phyloP scores from a whole-genome alignment of 1,140 invertebrate genomes.

The Melanaphis sacchari region DNA sequence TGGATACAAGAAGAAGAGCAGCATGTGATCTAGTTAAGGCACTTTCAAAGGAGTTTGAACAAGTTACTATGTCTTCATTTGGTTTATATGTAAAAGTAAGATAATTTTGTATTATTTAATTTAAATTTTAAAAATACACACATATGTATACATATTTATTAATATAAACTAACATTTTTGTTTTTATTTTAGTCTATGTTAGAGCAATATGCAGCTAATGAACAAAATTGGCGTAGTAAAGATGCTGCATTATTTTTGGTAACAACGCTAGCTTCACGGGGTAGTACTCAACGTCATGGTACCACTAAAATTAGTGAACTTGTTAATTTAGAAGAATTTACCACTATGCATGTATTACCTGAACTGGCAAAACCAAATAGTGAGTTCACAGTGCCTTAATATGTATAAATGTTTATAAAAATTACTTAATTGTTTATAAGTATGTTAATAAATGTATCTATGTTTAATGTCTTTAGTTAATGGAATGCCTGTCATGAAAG shows the following conservation, averaged over 20 bases:
- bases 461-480: slow-evolving; percentile 73
- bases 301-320: slow-evolving; percentile 89
- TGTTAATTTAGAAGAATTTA: slow-evolving; percentile 90
- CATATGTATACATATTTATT: neutral
- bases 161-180: neutral
- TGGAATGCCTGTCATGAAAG: slow-evolving; percentile 88
- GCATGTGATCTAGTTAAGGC: slow-evolving; percentile 96
- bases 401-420: neutral
- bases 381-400: slow-evolving; percentile 62
- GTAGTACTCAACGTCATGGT: slow-evolving; percentile 88
- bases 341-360: slow-evolving; percentile 80
- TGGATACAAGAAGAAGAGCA: slow-evolving; percentile 91
- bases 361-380: slow-evolving; percentile 81
- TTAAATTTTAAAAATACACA: neutral
- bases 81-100: slow-evolving; percentile 81
- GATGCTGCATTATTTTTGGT: slow-evolving; percentile 96
- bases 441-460: neutral
- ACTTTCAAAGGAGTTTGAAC: slow-evolving; percentile 87
- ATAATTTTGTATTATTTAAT: neutral
- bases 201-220: slow-evolving; percentile 78
- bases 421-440: neutral
- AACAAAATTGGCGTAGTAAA: slow-evolving; percentile 69
- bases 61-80: slow-evolving; percentile 91
- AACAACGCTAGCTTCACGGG: slow-evolving; percentile 90
- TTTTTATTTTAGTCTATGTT: slow-evolving; percentile 74